These are phyloP conservation scores for Eptatretus atami DNA, from an alignment of 2,797 vertebrate genomes.

Conservation along the genomic window DNA sequence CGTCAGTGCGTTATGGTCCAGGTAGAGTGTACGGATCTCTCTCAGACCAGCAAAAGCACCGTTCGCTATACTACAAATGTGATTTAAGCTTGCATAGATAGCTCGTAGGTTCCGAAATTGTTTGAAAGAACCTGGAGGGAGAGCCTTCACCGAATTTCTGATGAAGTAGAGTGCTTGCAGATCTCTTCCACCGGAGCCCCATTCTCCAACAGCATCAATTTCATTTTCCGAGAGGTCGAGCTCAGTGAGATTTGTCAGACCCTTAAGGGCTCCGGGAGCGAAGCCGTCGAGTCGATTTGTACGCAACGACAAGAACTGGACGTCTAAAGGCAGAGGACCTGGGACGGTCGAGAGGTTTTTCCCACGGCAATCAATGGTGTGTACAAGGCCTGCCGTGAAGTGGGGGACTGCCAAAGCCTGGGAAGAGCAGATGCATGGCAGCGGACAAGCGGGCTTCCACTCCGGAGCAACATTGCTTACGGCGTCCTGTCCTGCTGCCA, in stretches of 20 bases:
- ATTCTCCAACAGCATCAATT: conserved; percentile 20
- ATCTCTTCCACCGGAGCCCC: conserved; percentile 19
- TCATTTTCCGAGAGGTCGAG: conserved; percentile 39
- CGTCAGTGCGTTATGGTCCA: conserved; percentile 29
- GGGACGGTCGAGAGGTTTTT: not conserved
- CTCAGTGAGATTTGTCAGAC: conserved; percentile 28
- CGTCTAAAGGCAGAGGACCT: not conserved
- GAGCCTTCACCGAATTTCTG: conserved; percentile 27
- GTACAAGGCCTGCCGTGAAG: not conserved
- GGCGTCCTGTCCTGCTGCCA: too few species aligned
- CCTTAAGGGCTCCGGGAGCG: conserved; percentile 15
- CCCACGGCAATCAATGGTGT: not conserved
- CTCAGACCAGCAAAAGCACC: conserved; percentile 25
- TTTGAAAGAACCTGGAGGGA: conserved; percentile 23
- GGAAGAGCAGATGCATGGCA: not conserved
- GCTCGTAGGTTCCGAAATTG: conserved; percentile 29
- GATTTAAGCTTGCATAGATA: conserved; percentile 39
- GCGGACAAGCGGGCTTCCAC: too few species aligned
- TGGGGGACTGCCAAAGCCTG: not conserved
- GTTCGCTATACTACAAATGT: conserved; percentile 24
- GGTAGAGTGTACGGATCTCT: conserved; percentile 28
- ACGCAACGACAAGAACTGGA: not conserved
- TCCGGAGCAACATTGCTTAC: too few species aligned
- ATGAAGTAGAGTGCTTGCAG: conserved; percentile 35
- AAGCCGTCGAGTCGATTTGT: too few species aligned